Evolutionary conservation across 2,797 vertebrate species (phyloP).

Genomic region (Pseudochirops corinnae): DNA sequence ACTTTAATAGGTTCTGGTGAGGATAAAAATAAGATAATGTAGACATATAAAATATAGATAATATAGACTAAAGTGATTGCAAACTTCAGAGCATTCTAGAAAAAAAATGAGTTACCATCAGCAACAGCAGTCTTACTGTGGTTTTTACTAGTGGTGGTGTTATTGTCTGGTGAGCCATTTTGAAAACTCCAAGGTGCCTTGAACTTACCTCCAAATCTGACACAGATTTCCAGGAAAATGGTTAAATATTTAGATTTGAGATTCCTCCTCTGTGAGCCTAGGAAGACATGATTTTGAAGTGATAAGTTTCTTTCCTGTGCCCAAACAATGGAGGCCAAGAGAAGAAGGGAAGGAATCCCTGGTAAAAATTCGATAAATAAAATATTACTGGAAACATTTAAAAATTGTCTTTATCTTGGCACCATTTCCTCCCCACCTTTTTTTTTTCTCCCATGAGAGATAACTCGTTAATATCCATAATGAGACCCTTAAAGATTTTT

Average conservation of each 20-base stretch:
- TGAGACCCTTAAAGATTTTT: background rate
- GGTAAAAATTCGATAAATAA: constrained; percentile 33
- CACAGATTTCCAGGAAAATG: constrained; percentile 47
- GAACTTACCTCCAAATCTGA: background rate
- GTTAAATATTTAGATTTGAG: constrained; percentile 49
- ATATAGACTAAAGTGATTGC: background rate
- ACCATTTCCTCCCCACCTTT: background rate
- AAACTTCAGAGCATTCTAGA: background rate
- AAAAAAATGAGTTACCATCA: background rate
- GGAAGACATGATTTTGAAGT: constrained; percentile 51
- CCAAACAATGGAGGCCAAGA: background rate
- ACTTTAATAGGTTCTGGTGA: background rate
- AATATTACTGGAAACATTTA: constrained; percentile 1
- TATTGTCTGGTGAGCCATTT: constrained; percentile 13
- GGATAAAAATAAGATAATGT: background rate
- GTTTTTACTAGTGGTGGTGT: constrained; percentile 10
- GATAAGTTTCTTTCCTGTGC: background rate
- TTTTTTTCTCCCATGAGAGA: background rate
- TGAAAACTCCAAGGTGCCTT: constrained; percentile 1
- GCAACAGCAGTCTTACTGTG: background rate
- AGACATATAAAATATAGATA: background rate
- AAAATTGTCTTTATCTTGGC: background rate
- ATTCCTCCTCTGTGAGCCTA: constrained; percentile 22
- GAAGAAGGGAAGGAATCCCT: background rate
- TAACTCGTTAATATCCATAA: background rate